A percentile compares a stretch with the other conserved stretches of the same genome.
Evolutionary conservation across 2,797 vertebrate genomes (phyloP).

Genomic region (Borostomias antarcticus): DNA sequence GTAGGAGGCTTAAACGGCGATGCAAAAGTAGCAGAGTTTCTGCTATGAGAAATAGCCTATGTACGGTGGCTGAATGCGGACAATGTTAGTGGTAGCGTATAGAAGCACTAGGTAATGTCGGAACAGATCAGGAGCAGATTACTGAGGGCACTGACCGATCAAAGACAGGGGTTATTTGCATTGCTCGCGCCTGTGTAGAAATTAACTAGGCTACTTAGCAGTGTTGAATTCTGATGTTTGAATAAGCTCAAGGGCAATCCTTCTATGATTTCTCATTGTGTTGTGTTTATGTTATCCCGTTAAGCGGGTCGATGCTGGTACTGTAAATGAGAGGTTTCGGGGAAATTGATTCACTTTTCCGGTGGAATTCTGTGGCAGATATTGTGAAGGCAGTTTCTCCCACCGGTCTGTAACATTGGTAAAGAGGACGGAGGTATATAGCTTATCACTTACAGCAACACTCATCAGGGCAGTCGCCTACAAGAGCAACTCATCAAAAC

Average conservation of each 20-base stretch:
- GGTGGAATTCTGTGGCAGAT: neutral
- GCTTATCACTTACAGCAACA: too few species aligned
- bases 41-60: neutral
- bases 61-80: neutral
- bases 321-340: too few species aligned
- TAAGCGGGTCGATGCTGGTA: neutral
- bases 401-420: too few species aligned
- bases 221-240: constrained; percentile 20
- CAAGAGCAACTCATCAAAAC: too few species aligned
- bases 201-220: neutral
- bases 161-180: constrained; percentile 26
- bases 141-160: constrained; percentile 11
- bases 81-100: neutral
- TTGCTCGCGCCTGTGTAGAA: constrained; percentile 17
- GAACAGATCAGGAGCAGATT: constrained; percentile 9
- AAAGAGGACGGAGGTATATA: too few species aligned
- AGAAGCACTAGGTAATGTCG: neutral
- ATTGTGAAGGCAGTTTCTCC: too few species aligned
- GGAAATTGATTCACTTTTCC: too few species aligned
- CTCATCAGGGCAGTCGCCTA: too few species aligned
- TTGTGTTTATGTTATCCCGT: constrained; percentile 19
- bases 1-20: neutral
- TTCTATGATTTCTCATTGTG: neutral
- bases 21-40: neutral
- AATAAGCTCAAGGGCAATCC: constrained; percentile 17